Percentiles rank a stretch among this genome's conserved stretches.
Evolutionary conservation across 2,797 vertebrate species (phyloP).

Genomic region (Lemur catta): DNA sequence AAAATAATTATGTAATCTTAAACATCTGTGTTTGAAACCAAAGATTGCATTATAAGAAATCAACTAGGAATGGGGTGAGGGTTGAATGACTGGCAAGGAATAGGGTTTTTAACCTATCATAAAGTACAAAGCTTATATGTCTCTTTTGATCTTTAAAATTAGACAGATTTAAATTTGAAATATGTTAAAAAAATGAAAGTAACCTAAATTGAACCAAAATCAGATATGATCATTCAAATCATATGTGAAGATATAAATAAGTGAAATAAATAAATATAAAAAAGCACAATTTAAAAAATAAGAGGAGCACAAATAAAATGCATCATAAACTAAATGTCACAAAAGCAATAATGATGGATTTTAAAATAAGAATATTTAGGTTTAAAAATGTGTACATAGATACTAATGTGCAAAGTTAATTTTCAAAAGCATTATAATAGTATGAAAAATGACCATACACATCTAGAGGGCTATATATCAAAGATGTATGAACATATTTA

Average conservation of each 20-base stretch:
- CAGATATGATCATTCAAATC: background rate
- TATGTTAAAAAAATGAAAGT: background rate
- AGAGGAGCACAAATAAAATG: background rate
- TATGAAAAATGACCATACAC: background rate
- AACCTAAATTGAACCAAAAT: background rate
- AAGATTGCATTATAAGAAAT: background rate
- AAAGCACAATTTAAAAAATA: background rate
- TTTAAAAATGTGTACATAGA: background rate
- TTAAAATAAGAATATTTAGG: background rate
- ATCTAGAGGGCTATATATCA: background rate
- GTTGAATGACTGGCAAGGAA: background rate
- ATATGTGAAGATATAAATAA: background rate
- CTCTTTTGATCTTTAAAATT: slow-evolving; percentile 3
- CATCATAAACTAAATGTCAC: background rate
- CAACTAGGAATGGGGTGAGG: background rate
- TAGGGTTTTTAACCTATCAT: background rate
- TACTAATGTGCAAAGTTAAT: background rate
- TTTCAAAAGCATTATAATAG: background rate
- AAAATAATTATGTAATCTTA: background rate
- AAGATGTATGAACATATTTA: background rate
- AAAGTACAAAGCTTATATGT: background rate
- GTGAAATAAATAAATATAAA: background rate
- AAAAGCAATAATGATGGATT: background rate
- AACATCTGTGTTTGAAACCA: background rate
- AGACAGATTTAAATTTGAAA: background rate